Conservation (phyloP, 2,888 invertebrate genomes). For the Oegoconia quadripuncta region DNA sequence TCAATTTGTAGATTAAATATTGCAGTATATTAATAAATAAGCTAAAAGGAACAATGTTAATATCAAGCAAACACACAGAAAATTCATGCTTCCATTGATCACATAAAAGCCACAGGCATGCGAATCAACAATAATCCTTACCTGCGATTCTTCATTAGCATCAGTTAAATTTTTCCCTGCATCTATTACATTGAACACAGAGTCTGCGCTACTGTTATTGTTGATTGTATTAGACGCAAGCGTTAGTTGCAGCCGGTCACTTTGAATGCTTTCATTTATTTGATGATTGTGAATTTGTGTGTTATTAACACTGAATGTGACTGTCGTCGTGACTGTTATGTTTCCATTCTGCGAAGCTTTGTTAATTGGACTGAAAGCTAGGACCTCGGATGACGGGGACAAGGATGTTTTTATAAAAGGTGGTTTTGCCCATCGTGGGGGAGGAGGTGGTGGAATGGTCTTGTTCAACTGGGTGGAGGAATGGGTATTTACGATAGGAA, state of each 20-base stretch:
- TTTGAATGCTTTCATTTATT: constrained; percentile 70
- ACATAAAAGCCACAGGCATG: constrained; percentile 33
- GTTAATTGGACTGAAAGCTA: constrained; percentile 67
- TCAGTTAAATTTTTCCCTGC: constrained; percentile 52
- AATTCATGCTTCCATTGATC: constrained; percentile 20
- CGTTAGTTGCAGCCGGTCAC: constrained; percentile 73
- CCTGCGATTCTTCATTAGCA: constrained; percentile 63
- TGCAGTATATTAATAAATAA: too few relatives aligned
- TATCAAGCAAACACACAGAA: neutral
- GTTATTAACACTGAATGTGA: constrained; percentile 88
- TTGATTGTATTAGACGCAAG: constrained; percentile 72
- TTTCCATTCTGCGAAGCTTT: constrained; percentile 81
- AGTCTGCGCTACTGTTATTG: constrained; percentile 61
- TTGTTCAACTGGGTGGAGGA: constrained; percentile 64
- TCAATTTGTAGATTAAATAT: too few relatives aligned
- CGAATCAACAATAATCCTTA: constrained; percentile 46
- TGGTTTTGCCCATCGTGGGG: constrained; percentile 92
- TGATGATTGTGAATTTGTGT: constrained; percentile 74
- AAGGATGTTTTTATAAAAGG: constrained; percentile 72
- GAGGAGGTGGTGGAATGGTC: constrained; percentile 89
- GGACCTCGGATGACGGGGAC: constrained; percentile 64
- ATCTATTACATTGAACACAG: constrained; percentile 57
- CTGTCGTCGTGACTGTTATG: constrained; percentile 92
- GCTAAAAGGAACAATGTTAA: neutral
- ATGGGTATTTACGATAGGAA: constrained; percentile 59